These are phyloP conservation scores for Gnathonemus echidnorhynchus DNA, from an alignment of 2,113 vertebrate genomes.

Conservation along the genomic window DNA sequence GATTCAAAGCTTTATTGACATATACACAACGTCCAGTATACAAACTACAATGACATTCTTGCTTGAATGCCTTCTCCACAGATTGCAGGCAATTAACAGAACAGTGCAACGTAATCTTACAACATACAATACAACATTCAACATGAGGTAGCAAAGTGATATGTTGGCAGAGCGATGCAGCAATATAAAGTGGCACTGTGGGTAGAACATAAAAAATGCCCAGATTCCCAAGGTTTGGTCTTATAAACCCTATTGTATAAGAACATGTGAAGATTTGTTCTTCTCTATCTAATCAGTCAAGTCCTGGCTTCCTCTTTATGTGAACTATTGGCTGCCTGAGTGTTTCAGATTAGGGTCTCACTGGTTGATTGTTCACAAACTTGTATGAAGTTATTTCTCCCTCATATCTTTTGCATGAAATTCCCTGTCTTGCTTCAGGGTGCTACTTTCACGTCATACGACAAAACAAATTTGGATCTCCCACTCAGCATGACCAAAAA, in stretches of 20 bases:
- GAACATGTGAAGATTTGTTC: neutral
- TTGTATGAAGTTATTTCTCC: neutral
- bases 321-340: neutral
- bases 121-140: neutral
- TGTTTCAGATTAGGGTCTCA: neutral
- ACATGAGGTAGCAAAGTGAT: neutral
- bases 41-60: neutral
- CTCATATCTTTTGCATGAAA: neutral
- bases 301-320: neutral
- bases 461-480: slow-evolving; percentile 1
- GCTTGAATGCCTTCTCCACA: neutral
- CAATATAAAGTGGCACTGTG: neutral
- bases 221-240: neutral
- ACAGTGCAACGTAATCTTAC: neutral
- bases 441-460: neutral
- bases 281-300: neutral
- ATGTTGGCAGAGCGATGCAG: neutral
- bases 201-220: neutral
- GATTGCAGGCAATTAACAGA: neutral
- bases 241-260: neutral
- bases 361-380: neutral
- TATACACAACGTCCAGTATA: neutral
- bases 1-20: too few relatives aligned
- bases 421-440: neutral
- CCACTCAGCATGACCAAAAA: neutral